These are phyloP conservation scores for Perizoma affinitatum DNA, from an alignment of 2,888 invertebrate genomes.

Conservation along the genomic window DNA sequence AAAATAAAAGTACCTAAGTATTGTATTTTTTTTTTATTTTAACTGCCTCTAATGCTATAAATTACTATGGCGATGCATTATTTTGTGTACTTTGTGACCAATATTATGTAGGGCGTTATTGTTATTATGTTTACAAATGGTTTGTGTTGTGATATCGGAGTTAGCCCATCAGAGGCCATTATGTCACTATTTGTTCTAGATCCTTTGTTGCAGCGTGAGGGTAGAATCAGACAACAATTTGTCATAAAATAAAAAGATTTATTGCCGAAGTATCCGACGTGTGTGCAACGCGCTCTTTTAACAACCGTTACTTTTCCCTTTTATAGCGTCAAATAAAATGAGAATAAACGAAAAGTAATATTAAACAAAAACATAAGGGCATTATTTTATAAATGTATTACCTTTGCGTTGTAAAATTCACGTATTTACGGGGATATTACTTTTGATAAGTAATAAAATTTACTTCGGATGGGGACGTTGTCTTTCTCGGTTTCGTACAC, in stretches of 20 bases:
- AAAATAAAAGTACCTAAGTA: slow-evolving; percentile 13
- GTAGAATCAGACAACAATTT: slow-evolving; percentile 76
- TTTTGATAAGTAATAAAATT: slow-evolving; percentile 47
- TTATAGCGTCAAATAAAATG: slow-evolving; percentile 79
- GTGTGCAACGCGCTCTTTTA: slow-evolving; percentile 72
- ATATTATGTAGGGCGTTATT: slow-evolving; percentile 66
- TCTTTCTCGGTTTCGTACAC: slow-evolving; percentile 23
- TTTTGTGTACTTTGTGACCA: slow-evolving; percentile 69
- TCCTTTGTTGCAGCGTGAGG: slow-evolving; percentile 67
- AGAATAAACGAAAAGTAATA: slow-evolving; percentile 74
- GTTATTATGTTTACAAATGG: slow-evolving; percentile 75
- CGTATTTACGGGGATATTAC: slow-evolving; percentile 53
- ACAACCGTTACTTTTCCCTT: slow-evolving; percentile 78
- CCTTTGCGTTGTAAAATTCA: slow-evolving; percentile 55
- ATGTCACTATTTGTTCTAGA: slow-evolving; percentile 79
- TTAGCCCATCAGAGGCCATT: slow-evolving; percentile 75
- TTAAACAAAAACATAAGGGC: slow-evolving; percentile 67
- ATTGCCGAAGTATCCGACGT: slow-evolving; percentile 63
- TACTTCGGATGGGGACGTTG: slow-evolving; percentile 20
- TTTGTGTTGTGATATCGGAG: slow-evolving; percentile 61
- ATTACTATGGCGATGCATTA: slow-evolving; percentile 65
- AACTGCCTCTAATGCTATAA: slow-evolving; percentile 61
- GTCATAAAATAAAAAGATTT: slow-evolving; percentile 84
- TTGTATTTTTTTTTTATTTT: slow-evolving; percentile 39
- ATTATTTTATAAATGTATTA: slow-evolving; percentile 65